phyloP scores from a whole-genome alignment of 1,140 invertebrate genomes.

The Heliothis virescens region DNA sequence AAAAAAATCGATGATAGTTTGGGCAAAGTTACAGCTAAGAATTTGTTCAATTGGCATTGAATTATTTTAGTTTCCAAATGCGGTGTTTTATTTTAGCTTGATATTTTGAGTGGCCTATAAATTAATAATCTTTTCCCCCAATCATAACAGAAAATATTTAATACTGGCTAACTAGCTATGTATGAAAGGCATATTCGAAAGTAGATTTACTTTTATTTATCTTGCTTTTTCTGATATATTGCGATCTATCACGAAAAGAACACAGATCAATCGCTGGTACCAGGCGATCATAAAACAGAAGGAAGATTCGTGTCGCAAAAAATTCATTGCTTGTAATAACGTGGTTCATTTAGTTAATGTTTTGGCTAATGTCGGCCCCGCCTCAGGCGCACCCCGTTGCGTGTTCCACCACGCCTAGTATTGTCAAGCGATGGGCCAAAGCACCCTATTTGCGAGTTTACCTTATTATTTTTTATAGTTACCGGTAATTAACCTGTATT shows the following conservation, averaged over 20 bases:
- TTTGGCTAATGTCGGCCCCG: conserved; percentile 31
- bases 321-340: conserved; percentile 7
- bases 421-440: conserved; percentile 41
- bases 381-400: conserved; percentile 33
- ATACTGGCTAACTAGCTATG: too few species aligned
- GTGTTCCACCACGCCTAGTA: conserved; percentile 31
- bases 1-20: too few species aligned
- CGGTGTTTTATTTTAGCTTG: too few species aligned
- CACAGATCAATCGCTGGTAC: neutral
- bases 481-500: conserved; percentile 25
- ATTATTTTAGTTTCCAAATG: too few species aligned
- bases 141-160: too few species aligned
- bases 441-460: neutral
- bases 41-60: too few species aligned
- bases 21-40: too few species aligned
- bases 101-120: too few species aligned
- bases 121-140: too few species aligned
- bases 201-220: too few species aligned
- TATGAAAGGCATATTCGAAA: too few species aligned
- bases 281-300: conserved; percentile 18
- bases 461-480: conserved; percentile 30
- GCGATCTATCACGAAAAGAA: neutral
- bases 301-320: conserved; percentile 25
- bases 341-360: conserved; percentile 32
- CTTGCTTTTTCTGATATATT: neutral